Conservation (phyloP, 2,888 invertebrate genomes). For the Epicampocera succincta region DNA sequence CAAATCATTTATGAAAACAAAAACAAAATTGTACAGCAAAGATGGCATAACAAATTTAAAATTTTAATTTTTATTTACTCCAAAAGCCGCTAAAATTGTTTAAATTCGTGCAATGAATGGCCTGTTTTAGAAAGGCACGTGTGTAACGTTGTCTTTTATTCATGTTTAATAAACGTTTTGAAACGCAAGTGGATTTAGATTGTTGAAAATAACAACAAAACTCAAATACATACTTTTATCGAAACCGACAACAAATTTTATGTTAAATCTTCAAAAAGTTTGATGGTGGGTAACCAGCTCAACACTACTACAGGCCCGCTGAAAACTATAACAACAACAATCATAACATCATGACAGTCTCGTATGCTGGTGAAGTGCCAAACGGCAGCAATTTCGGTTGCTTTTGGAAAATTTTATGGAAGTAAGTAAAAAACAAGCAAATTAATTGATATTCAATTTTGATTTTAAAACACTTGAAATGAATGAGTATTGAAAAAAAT, state of each 20-base stretch:
- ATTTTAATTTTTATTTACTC: neutral
- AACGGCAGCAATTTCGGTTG: slow-evolving; percentile 96
- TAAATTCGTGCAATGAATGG: slow-evolving; percentile 20
- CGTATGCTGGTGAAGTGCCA: slow-evolving; percentile 94
- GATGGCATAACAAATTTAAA: slow-evolving; percentile 17
- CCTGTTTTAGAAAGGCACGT: slow-evolving; percentile 14
- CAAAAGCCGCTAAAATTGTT: slow-evolving; percentile 1
- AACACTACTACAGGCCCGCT: slow-evolving; percentile 33
- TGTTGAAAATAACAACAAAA: slow-evolving; percentile 1
- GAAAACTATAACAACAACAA: slow-evolving; percentile 43
- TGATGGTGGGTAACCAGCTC: slow-evolving; percentile 35
- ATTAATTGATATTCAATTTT: too few species aligned
- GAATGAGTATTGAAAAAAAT: too few species aligned
- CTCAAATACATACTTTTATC: neutral
- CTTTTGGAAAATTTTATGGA: slow-evolving; percentile 94
- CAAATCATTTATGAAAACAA: slow-evolving; percentile 1
- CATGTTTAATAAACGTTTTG: neutral
- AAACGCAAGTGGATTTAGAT: neutral
- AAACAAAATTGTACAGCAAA: slow-evolving; percentile 14
- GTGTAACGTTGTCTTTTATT: neutral
- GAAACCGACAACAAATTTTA: neutral
- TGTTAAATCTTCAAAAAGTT: slow-evolving; percentile 23
- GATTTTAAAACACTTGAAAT: too few species aligned
- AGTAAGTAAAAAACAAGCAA: slow-evolving; percentile 84
- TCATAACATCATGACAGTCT: slow-evolving; percentile 90